These are phyloP conservation scores for Prosapia bicincta DNA, from an alignment of 2,888 invertebrate species.

Conservation along the genomic window DNA sequence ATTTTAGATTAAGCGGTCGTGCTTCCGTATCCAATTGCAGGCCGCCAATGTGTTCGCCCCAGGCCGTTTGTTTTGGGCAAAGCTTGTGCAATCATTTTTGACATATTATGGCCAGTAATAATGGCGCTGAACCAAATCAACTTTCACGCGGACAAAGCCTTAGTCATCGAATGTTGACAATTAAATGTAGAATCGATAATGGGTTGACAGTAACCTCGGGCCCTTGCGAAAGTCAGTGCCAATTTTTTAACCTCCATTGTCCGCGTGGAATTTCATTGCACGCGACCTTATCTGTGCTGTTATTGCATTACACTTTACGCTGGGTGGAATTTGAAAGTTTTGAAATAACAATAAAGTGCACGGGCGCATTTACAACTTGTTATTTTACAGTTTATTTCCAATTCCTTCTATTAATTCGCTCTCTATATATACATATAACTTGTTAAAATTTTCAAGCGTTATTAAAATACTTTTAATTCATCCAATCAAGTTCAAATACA, in stretches of 20 bases:
- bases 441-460: too few relatives aligned
- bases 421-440: too few relatives aligned
- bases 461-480: too few relatives aligned
- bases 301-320: too few relatives aligned
- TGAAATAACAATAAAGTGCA: too few relatives aligned
- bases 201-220: not conserved
- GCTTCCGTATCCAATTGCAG: not conserved
- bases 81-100: not conserved
- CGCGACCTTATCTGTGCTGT: not conserved
- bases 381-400: too few relatives aligned
- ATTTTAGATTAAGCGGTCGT: not conserved
- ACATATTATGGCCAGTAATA: not conserved
- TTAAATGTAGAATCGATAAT: not conserved
- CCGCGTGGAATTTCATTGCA: not conserved
- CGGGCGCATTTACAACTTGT: too few relatives aligned
- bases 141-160: not conserved
- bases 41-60: not conserved
- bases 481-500: too few relatives aligned
- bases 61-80: not conserved
- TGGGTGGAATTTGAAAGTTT: too few relatives aligned
- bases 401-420: too few relatives aligned
- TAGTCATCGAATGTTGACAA: not conserved
- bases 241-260: not conserved
- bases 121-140: not conserved
- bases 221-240: not conserved